A percentile compares a stretch with the other conserved stretches of the same genome.
Evolutionary conservation across 1,140 invertebrate genomes (phyloP).

Genomic region (Orchestia grillus): DNA sequence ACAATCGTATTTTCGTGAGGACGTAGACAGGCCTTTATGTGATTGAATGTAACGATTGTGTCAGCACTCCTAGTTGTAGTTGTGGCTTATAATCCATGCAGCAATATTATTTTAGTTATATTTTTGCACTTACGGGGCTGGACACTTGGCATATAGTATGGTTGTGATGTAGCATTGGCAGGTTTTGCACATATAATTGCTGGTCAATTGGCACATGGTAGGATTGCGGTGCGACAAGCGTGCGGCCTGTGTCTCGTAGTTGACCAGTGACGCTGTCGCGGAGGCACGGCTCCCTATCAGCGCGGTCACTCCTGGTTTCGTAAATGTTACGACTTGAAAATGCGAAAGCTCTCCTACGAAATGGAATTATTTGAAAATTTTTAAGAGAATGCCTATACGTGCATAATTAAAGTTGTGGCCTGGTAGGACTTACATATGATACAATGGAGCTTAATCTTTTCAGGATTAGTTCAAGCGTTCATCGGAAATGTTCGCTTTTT

Average conservation of each 20-base stretch:
- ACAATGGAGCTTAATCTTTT: background rate
- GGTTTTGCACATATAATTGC: too few species aligned
- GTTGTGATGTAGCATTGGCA: too few species aligned
- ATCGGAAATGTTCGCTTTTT: background rate
- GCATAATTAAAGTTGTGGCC: background rate
- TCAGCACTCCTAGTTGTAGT: too few species aligned
- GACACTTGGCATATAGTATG: too few species aligned
- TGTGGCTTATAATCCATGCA: too few species aligned
- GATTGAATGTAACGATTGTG: too few species aligned
- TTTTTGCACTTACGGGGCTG: too few species aligned
- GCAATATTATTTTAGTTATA: too few species aligned
- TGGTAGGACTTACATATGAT: background rate
- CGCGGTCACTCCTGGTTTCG: background rate
- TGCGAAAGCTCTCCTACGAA: background rate
- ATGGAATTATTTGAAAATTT: background rate
- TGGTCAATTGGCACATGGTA: too few species aligned
- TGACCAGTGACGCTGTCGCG: background rate
- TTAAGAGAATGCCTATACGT: background rate
- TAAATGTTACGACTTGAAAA: background rate
- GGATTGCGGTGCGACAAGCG: too few species aligned
- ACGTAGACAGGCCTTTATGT: background rate
- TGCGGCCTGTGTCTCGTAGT: background rate
- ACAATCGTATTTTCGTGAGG: background rate
- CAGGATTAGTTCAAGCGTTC: background rate
- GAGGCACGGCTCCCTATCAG: too few species aligned